Evolutionary conservation across 2,113 vertebrate genomes (phyloP).

Genomic region (Hipposideros armiger): DNA sequence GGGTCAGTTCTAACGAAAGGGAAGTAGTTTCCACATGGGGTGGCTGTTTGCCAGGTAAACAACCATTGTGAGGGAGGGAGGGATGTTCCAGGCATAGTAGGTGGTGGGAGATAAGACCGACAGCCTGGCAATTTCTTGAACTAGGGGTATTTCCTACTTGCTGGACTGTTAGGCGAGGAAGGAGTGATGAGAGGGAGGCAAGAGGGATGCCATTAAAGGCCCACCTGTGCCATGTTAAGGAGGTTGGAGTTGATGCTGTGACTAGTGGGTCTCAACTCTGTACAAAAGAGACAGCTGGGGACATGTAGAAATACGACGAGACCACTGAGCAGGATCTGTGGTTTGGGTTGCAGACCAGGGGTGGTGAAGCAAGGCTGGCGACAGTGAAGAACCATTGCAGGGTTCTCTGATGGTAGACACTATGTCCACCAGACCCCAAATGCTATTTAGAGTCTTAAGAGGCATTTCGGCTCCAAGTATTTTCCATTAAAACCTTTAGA

Average conservation of each 20-base stretch:
- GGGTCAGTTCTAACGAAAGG: neutral
- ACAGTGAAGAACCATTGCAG: neutral
- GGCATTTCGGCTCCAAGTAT: constrained; percentile 72
- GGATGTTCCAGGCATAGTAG: neutral
- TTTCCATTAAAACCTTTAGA: constrained; percentile 80
- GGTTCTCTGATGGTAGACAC: neutral
- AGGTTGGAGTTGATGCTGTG: neutral
- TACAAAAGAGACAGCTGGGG: neutral
- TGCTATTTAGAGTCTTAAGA: constrained; percentile 74
- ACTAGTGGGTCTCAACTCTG: neutral
- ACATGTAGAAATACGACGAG: neutral
- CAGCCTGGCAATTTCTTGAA: neutral
- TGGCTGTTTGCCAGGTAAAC: neutral
- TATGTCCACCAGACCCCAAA: neutral
- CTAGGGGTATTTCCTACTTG: neutral
- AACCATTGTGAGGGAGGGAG: neutral
- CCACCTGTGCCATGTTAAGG: neutral
- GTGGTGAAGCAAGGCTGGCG: neutral
- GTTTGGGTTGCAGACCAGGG: neutral
- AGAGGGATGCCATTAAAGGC: neutral
- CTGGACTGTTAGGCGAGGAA: neutral
- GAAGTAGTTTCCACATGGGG: neutral
- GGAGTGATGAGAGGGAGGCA: neutral
- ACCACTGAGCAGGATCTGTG: neutral
- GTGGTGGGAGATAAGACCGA: neutral